A percentile compares a stretch with the other conserved stretches of the same genome.
Evolutionary conservation across 2,797 vertebrate genomes (phyloP).

Genomic region (Eleutherodactylus coqui): DNA sequence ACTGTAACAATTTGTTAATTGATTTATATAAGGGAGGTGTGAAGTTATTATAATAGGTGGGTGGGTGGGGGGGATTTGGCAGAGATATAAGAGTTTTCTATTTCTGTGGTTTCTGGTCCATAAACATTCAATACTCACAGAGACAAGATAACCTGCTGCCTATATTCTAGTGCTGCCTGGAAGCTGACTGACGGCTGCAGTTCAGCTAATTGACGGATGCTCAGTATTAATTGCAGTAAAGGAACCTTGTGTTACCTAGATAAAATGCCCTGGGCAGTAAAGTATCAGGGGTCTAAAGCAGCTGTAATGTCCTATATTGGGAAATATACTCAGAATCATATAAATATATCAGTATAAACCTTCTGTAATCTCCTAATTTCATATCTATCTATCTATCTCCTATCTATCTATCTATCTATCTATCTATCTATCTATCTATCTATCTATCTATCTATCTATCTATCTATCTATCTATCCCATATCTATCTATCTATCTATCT

Average conservation of each 20-base stretch:
- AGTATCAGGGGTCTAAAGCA: neutral
- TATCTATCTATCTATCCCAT: neutral
- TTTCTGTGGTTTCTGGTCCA: neutral
- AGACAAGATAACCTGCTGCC: constrained; percentile 14
- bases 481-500: neutral
- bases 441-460: constrained; percentile 41
- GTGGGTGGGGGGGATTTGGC: neutral
- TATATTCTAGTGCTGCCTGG: neutral
- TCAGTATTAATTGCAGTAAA: constrained; percentile 32
- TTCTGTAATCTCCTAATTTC: too few species aligned
- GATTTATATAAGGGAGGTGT: neutral
- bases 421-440: constrained; percentile 25
- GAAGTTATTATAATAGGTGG: neutral
- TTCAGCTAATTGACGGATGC: constrained; percentile 39
- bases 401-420: constrained; percentile 35
- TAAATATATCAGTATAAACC: too few species aligned
- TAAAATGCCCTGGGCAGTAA: neutral
- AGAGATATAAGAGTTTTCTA: neutral
- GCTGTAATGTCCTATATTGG: neutral
- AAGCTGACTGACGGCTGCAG: constrained; percentile 5
- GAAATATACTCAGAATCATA: too few species aligned
- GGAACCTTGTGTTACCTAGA: neutral
- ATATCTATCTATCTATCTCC: constrained; percentile 24
- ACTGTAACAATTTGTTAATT: neutral
- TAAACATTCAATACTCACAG: neutral